These are phyloP conservation scores for Sisor rabdophorus DNA, from an alignment of 2,113 vertebrate species.

Conservation along the genomic window DNA sequence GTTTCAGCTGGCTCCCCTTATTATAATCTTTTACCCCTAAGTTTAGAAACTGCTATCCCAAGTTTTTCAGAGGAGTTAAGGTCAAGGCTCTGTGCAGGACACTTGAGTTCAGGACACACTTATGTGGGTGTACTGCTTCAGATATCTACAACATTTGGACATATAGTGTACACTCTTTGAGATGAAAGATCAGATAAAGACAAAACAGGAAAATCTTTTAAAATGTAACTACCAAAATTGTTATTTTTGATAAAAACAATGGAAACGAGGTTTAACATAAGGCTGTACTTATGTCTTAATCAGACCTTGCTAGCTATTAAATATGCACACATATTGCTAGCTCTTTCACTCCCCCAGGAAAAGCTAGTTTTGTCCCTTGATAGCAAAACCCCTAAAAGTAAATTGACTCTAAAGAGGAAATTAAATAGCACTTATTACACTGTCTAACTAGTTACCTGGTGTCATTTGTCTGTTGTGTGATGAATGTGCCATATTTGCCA, in stretches of 20 bases:
- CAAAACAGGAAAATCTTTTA: background rate
- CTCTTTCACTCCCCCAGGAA: conserved; percentile 66
- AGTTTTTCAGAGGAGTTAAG: too few relatives aligned
- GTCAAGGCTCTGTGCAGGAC: too few relatives aligned
- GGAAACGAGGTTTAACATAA: background rate
- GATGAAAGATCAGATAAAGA: background rate
- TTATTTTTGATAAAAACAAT: too few relatives aligned
- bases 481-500: conserved; percentile 68
- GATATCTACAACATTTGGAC: too few relatives aligned
- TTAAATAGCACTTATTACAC: conserved; percentile 75
- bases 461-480: conserved; percentile 72
- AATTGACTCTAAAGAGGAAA: conserved; percentile 80
- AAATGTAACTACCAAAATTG: background rate
- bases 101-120: too few relatives aligned
- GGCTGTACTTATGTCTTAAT: background rate
- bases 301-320: background rate
- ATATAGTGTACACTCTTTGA: too few relatives aligned
- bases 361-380: conserved; percentile 67
- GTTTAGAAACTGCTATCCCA: too few relatives aligned
- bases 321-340: conserved; percentile 51
- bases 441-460: conserved; percentile 69
- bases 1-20: too few relatives aligned
- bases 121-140: too few relatives aligned
- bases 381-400: conserved; percentile 67
- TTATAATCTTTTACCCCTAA: too few relatives aligned